Base-by-base conservation (phyloP, 2,888 invertebrate genomes). In the Eubasilissa splendida region DNA sequence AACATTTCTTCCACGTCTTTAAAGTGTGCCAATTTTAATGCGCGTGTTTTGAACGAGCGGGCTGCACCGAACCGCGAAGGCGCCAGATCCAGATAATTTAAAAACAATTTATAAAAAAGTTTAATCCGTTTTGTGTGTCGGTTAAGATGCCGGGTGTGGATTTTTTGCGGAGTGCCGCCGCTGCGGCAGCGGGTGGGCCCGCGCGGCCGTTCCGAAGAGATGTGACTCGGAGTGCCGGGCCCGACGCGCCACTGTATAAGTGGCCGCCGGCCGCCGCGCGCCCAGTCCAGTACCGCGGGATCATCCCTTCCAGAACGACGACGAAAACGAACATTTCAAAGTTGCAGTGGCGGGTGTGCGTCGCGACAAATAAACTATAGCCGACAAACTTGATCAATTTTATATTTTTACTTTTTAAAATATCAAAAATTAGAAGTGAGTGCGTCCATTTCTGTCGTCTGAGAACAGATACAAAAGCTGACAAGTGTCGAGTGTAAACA, bases 241-340 rank as follows among this genome's bases (percentile, higher is more conserved):
- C 12, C 42, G n/a, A 52, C 4, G 22, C n/a, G 12, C 56, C 78
- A 78, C 22, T 78, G 50, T 71, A 78, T 59, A 78, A 78, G 78
- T 78, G 78, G 78, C 78, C 60, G 78, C 71, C 78, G 78, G 78
- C 71, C 78, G 60, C 65, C 10, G 22, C 56, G 68, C 68, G 52
- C 77, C 68, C 42, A 22, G 53, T 63, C 68, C 42, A 22, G 53
- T 63, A 5, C n/a, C 52, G 11, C 65, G 9, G 76, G 22, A 42
- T 33, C 22, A n/a, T 11, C 7, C 33, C 3, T 50, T 53, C 33
- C 50, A 63, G 50, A 60, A 63, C 63, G 53, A 53, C 33, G 52
- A 53, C 76, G 76, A 76, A 76, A 12, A 60, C 63, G 76, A 63
- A 76, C 14, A 9, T 63, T 63, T 12, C 63, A 68, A 22, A 63